These are phyloP conservation scores for Fragum whitleyi DNA, from an alignment of 2,888 invertebrate species.

Conservation along the genomic window DNA sequence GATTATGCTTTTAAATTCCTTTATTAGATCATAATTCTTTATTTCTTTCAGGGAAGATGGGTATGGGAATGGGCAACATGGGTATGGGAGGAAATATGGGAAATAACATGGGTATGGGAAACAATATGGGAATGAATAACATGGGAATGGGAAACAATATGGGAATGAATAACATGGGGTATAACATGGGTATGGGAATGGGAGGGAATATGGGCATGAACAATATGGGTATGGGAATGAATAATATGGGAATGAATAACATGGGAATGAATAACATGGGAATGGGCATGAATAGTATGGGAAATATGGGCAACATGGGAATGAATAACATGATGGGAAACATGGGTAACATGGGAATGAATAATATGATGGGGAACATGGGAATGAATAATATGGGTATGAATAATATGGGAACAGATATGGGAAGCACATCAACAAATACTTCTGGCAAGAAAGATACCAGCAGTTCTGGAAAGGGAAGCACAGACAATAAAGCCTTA, in stretches of 20 bases:
- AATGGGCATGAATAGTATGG: constrained; percentile 24
- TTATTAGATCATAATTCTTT: too few species aligned
- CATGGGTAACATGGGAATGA: constrained; percentile 41
- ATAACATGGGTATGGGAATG: constrained; percentile 28
- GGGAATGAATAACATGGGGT: constrained; percentile 44
- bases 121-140: constrained; percentile 40
- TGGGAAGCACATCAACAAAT: constrained; percentile 38
- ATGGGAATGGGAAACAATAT: constrained; percentile 38
- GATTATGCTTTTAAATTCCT: too few species aligned
- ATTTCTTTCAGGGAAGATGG: constrained; percentile 24
- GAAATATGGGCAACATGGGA: constrained; percentile 46
- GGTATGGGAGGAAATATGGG: constrained; percentile 29
- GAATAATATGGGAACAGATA: constrained; percentile 46
- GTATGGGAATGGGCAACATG: constrained; percentile 23
- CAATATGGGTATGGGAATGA: constrained; percentile 21
- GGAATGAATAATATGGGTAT: constrained; percentile 39
- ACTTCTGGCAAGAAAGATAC: constrained; percentile 16
- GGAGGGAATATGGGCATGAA: constrained; percentile 31
- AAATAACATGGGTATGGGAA: constrained; percentile 39
- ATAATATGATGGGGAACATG: constrained; percentile 38
- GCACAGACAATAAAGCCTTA: constrained; percentile 3
- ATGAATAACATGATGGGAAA: constrained; percentile 32
- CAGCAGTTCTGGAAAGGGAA: background rate
- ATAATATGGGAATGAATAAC: constrained; percentile 42
- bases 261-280: constrained; percentile 43